Base-by-base conservation (phyloP, 2,113 vertebrate genomes). In the Crotalus helleri region DNA sequence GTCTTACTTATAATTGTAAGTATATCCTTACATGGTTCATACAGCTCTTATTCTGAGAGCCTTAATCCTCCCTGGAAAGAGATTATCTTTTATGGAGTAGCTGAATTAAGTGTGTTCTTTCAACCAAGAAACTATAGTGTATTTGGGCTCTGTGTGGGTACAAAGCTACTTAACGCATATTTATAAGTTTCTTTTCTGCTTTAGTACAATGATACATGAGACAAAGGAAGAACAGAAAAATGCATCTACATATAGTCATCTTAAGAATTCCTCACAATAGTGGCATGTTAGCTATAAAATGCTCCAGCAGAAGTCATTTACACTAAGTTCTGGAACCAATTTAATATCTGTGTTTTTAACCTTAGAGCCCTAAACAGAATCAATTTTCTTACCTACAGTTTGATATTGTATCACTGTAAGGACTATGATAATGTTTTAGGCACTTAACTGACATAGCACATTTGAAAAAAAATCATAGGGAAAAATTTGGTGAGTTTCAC, bases 51-150 rank as follows among this genome's bases (percentile, higher is more conserved):
- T 93, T 93, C 92, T 89, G 0, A 90, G 85, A 12, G 94, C 85
- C 54, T 39, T 93, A 90, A 57, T 94, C 89, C 94, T 96, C 64
- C 94, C 92, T 17, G 90, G 87, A 95, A 96, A 95, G 93, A 96
- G 91, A 93, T 91, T 91, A 94, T 96, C 90, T 95, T 96, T 95
- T 96, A 95, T 91, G 96, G 92, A 96, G 92, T 92, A 96, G 93
- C 1, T 92, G 87, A 0, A 90, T 94, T 87, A 89, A 94, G 94
- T 54, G 46, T 53, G 90, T 85, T 81, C 94, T 96, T 92, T 95
- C 96, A 89, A 51, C 51, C 93, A 89, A 94, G 93, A 89, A 91
- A 46, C 0, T 5, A 17, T 53, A 64, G 89, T 93, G 95, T 93
- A 5, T 54, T 0, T 74, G 26, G 87, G 89, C 90, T 93, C 93